A percentile compares a stretch with the other conserved stretches of the same genome.
Evolutionary conservation across 2,888 invertebrate species (phyloP).

Genomic region (Tanypteryx hageni): DNA sequence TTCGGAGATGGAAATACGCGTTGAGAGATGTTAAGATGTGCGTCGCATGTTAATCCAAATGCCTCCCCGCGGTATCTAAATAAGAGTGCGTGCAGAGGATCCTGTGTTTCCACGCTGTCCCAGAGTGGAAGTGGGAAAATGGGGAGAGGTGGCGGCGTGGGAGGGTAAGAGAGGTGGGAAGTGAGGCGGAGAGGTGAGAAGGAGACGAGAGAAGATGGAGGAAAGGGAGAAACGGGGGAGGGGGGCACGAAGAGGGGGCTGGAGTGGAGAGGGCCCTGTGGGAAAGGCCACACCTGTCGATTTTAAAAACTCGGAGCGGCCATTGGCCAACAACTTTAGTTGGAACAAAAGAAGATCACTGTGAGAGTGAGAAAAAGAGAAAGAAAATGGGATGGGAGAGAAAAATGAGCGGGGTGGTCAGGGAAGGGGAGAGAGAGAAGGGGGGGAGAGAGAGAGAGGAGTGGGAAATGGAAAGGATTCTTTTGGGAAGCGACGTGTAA

Average conservation of each 20-base stretch:
- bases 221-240: background rate
- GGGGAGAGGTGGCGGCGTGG: background rate
- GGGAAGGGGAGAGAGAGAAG: conserved; percentile 49
- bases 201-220: background rate
- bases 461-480: conserved; percentile 9
- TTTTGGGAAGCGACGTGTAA: conserved; percentile 62
- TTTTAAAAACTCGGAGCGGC: conserved; percentile 56
- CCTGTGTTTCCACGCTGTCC: background rate
- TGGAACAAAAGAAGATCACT: conserved; percentile 63
- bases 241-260: background rate
- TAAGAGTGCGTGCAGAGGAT: background rate
- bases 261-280: background rate
- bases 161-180: background rate
- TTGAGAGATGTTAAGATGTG: background rate
- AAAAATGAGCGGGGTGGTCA: background rate
- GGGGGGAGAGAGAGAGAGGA: conserved; percentile 5
- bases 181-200: background rate
- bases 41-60: background rate
- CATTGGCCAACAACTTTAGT: conserved; percentile 60
- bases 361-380: conserved; percentile 27
- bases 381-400: conserved; percentile 2
- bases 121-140: background rate
- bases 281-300: conserved; percentile 56
- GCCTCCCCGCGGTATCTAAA: background rate
- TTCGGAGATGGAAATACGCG: background rate